These are phyloP conservation scores for Stomorhina lunata DNA, from an alignment of 2,888 invertebrate genomes.

Conservation along the genomic window DNA sequence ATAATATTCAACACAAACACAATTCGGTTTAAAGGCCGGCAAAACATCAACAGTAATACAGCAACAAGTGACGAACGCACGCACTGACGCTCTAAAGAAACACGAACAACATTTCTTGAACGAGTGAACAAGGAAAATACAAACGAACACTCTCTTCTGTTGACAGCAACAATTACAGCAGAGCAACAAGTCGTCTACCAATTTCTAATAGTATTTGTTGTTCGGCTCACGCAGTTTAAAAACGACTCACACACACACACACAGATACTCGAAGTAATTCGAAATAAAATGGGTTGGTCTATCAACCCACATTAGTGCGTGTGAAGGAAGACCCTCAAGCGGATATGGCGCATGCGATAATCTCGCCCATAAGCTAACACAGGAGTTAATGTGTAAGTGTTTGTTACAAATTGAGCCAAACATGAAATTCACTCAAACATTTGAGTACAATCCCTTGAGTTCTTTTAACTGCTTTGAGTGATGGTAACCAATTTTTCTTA, in stretches of 20 bases:
- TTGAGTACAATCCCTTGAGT: constrained; percentile 58
- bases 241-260: constrained; percentile 16
- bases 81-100: constrained; percentile 66
- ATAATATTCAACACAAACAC: constrained; percentile 24
- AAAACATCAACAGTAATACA: too few relatives aligned
- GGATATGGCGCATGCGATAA: constrained; percentile 66
- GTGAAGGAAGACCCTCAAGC: constrained; percentile 48
- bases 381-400: constrained; percentile 50
- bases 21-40: constrained; percentile 50
- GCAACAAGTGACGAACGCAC: constrained; percentile 63
- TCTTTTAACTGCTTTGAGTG: constrained; percentile 63
- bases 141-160: constrained; percentile 34
- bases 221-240: constrained; percentile 52
- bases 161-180: constrained; percentile 31
- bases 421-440: not conserved
- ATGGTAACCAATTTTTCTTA: constrained; percentile 68
- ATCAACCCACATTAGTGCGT: constrained; percentile 65
- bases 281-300: constrained; percentile 66
- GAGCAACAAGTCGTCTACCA: constrained; percentile 63
- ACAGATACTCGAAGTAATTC: constrained; percentile 1
- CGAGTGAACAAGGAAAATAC: not conserved
- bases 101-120: constrained; percentile 67
- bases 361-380: constrained; percentile 1
- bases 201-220: constrained; percentile 38
- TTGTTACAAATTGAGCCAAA: not conserved